Evolutionary conservation across 2,797 vertebrate species (phyloP).

Genomic region (Xenopus petersii): DNA sequence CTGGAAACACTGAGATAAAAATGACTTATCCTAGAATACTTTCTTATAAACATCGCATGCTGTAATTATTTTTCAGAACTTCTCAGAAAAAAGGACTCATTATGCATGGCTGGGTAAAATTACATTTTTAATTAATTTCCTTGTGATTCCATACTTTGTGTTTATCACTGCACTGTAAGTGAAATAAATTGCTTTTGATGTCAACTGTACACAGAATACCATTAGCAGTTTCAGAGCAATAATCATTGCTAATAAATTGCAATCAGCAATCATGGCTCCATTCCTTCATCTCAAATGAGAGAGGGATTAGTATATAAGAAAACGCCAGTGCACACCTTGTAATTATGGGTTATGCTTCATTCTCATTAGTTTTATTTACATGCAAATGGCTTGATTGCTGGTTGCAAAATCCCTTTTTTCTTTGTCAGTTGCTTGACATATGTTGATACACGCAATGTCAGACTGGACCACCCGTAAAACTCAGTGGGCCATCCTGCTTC

Average conservation of each 20-base stretch:
- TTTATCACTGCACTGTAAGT: constrained; percentile 28
- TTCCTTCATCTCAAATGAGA: background rate
- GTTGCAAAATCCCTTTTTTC: too few relatives aligned
- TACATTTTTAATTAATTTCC: constrained; percentile 35
- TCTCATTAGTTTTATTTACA: too few relatives aligned
- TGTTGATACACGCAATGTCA: too few relatives aligned
- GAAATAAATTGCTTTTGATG: constrained; percentile 37
- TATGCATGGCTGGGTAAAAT: constrained; percentile 12
- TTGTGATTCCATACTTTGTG: constrained; percentile 14
- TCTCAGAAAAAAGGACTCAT: constrained; percentile 17
- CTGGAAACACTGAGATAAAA: background rate
- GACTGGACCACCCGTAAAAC: too few relatives aligned
- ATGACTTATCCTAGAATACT: background rate
- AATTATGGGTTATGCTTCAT: too few relatives aligned
- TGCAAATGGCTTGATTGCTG: too few relatives aligned
- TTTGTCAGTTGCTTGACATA: too few relatives aligned
- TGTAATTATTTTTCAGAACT: constrained; percentile 20
- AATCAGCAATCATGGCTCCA: constrained; percentile 3
- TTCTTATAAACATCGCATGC: constrained; percentile 9
- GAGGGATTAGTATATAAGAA: background rate
- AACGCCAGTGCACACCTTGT: too few relatives aligned
- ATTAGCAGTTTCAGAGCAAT: constrained; percentile 26
- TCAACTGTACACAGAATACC: constrained; percentile 3
- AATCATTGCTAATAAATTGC: constrained; percentile 24
- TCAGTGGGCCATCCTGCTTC: too few relatives aligned